Evolutionary conservation across 2,113 vertebrate species (phyloP).

Genomic region (Phaethon lepturus): DNA sequence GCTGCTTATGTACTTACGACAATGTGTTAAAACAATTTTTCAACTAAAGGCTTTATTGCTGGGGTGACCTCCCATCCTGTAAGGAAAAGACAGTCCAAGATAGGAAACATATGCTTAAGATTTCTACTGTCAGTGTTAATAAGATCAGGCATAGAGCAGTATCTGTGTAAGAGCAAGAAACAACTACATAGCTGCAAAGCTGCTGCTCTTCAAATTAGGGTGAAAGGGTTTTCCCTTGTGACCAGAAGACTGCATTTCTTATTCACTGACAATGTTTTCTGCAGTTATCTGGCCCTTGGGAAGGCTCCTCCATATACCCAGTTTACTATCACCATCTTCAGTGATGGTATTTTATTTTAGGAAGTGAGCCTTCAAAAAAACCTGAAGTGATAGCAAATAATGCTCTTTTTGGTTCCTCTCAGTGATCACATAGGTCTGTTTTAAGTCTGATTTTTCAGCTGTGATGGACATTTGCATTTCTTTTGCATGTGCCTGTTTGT

Average conservation of each 20-base stretch:
- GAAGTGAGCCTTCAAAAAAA: background rate
- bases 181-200: background rate
- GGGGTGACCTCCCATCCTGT: background rate
- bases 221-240: background rate
- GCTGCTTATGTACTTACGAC: background rate
- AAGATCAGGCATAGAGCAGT: background rate
- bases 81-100: background rate
- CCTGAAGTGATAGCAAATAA: background rate
- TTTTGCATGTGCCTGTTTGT: background rate
- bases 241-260: background rate
- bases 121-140: background rate
- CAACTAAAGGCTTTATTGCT: background rate
- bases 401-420: background rate
- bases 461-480: background rate
- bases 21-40: background rate
- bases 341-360: background rate
- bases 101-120: background rate
- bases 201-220: background rate
- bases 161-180: background rate
- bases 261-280: background rate
- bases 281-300: background rate
- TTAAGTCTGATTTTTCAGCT: background rate
- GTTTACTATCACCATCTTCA: background rate
- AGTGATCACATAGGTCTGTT: background rate
- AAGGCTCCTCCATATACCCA: background rate